A percentile compares a stretch with the other conserved stretches of the same genome.
phyloP scores from a whole-genome alignment of 2,113 vertebrate species.

The Electrona antarctica region DNA sequence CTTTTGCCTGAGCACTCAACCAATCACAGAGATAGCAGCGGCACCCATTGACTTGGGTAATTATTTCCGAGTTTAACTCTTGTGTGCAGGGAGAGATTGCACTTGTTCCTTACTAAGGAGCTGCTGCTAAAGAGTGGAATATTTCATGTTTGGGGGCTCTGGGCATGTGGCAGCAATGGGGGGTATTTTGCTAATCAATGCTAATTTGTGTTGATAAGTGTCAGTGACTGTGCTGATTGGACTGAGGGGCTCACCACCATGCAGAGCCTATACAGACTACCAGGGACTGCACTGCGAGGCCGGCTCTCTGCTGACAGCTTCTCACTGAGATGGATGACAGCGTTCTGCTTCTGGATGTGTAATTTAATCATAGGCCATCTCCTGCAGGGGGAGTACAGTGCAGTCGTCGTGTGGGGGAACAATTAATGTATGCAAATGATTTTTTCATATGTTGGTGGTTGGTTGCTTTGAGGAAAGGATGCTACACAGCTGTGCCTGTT shows the following conservation, averaged over 20 bases:
- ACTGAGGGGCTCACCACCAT: constrained; percentile 38
- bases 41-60: constrained; percentile 71
- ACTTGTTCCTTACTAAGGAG: constrained; percentile 46
- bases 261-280: not conserved
- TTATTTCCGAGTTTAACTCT: constrained; percentile 77
- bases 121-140: constrained; percentile 38
- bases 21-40: constrained; percentile 72
- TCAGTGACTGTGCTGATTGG: constrained; percentile 40
- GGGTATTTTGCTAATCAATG: constrained; percentile 51
- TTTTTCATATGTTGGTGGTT: constrained; percentile 50
- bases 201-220: constrained; percentile 57
- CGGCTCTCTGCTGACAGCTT: constrained; percentile 33
- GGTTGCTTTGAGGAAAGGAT: constrained; percentile 43
- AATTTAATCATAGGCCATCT: constrained; percentile 69
- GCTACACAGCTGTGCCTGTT: constrained; percentile 23
- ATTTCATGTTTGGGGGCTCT: constrained; percentile 38
- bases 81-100: constrained; percentile 39
- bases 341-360: constrained; percentile 57
- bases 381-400: constrained; percentile 36
- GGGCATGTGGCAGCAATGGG: constrained; percentile 3
- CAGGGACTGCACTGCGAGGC: constrained; percentile 18
- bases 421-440: constrained; percentile 68
- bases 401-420: constrained; percentile 32
- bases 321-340: constrained; percentile 63
- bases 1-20: constrained; percentile 75